A percentile compares a stretch with the other conserved stretches of the same genome.
phyloP scores from a whole-genome alignment of 2,113 vertebrate species.

The Boulengeromyrus knoepffleri region DNA sequence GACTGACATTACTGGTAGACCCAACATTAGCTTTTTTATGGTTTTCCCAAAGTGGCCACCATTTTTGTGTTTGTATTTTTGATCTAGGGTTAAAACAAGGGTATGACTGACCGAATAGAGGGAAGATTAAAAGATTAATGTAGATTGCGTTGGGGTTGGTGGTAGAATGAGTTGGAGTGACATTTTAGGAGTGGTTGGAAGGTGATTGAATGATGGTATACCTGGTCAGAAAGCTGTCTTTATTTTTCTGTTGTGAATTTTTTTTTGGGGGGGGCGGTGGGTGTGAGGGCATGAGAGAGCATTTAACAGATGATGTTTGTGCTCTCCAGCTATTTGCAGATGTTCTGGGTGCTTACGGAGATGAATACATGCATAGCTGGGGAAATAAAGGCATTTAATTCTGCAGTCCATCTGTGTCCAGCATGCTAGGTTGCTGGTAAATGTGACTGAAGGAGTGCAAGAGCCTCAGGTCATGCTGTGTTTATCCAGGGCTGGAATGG shows the following conservation, averaged over 20 bases:
- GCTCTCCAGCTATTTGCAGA: neutral
- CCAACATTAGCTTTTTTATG: neutral
- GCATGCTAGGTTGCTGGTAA: neutral
- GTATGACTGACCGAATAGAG: neutral
- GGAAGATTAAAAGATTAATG: no score
- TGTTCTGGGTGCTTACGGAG: neutral
- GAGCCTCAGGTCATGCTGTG: conserved; percentile 27
- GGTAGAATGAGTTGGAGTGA: neutral
- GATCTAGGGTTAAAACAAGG: neutral
- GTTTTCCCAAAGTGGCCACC: neutral
- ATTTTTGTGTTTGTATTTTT: neutral
- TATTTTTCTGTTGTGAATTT: neutral
- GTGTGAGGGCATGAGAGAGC: neutral
- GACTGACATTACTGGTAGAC: neutral
- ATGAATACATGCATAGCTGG: neutral
- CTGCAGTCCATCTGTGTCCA: neutral
- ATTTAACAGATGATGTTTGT: neutral
- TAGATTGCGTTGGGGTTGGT: neutral
- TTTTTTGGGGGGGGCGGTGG: neutral
- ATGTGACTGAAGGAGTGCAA: neutral
- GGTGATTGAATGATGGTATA: neutral
- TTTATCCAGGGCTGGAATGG: neutral
- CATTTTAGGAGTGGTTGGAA: neutral
- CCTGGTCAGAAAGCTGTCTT: neutral
- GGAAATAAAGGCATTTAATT: neutral